These are phyloP conservation scores for Bugula neritina DNA, from an alignment of 2,888 invertebrate species.

Conservation along the genomic window DNA sequence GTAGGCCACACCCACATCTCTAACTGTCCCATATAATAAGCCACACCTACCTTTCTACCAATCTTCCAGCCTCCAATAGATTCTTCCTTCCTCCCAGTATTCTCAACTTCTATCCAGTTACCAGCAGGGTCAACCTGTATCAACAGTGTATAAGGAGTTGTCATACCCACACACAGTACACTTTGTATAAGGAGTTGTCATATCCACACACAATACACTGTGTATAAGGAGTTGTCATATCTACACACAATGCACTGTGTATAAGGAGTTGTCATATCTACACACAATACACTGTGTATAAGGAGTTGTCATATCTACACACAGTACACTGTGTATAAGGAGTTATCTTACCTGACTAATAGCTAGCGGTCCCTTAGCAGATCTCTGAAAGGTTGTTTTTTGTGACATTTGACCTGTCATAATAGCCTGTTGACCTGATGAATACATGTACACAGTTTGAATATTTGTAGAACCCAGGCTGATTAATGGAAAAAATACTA, in stretches of 20 bases:
- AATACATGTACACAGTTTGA: neutral
- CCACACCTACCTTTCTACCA: conserved; percentile 43
- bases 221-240: no score
- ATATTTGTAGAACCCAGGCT: neutral
- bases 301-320: no score
- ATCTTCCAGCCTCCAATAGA: conserved; percentile 53
- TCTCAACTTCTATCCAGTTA: conserved; percentile 55
- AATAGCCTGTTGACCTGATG: conserved; percentile 33
- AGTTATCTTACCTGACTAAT: conserved; percentile 40
- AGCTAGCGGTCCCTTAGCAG: conserved; percentile 56
- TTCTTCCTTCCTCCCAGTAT: conserved; percentile 55
- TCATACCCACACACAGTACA: no score
- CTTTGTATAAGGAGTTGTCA: no score
- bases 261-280: no score
- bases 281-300: no score
- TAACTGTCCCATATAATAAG: no score
- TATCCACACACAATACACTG: no score
- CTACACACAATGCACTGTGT: no score
- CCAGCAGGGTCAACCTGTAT: conserved; percentile 55
- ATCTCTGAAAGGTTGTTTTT: conserved; percentile 58
- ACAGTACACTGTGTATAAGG: no score
- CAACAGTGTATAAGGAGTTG: no score
- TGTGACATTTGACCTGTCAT: conserved; percentile 56
- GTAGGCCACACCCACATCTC: no score
- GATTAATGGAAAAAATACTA: neutral